These are phyloP conservation scores for Crotalus viridis DNA, from an alignment of 2,113 vertebrate species.

Conservation along the genomic window DNA sequence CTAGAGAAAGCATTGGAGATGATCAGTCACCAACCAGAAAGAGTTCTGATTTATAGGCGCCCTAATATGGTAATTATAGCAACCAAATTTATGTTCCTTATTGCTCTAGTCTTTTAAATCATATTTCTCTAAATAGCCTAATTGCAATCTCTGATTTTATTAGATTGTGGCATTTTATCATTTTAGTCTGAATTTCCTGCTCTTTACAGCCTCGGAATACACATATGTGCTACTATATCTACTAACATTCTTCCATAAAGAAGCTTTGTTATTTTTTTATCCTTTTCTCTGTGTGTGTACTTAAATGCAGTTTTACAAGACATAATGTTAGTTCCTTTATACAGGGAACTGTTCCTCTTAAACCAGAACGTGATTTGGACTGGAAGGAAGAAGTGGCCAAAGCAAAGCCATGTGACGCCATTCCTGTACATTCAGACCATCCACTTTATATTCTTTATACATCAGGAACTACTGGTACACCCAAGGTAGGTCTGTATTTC, in stretches of 20 bases:
- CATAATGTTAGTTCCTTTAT: constrained; percentile 20
- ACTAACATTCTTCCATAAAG: background rate
- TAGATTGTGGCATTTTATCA: background rate
- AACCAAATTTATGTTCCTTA: background rate
- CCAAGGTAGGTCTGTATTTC: constrained; percentile 80
- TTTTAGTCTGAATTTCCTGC: background rate
- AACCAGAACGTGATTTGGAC: constrained; percentile 77
- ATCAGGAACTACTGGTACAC: constrained; percentile 91
- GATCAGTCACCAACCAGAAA: constrained; percentile 79
- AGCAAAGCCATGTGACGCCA: constrained; percentile 80
- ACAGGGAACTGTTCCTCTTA: constrained; percentile 78
- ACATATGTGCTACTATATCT: background rate
- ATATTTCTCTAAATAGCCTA: background rate
- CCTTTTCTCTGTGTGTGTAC: background rate
- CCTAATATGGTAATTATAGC: constrained; percentile 80
- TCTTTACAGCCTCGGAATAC: background rate
- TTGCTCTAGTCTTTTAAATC: constrained; percentile 8
- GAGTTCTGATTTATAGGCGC: constrained; percentile 88
- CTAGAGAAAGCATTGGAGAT: constrained; percentile 85
- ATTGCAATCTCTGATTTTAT: accelerated
- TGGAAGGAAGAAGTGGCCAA: constrained; percentile 90
- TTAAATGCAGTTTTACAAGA: background rate
- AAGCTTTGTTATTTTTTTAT: constrained; percentile 17
- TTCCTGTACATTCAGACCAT: constrained; percentile 83
- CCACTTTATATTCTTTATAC: constrained; percentile 96